Base-by-base conservation (phyloP, 2,113 vertebrate genomes). In the Tringa solitaria region DNA sequence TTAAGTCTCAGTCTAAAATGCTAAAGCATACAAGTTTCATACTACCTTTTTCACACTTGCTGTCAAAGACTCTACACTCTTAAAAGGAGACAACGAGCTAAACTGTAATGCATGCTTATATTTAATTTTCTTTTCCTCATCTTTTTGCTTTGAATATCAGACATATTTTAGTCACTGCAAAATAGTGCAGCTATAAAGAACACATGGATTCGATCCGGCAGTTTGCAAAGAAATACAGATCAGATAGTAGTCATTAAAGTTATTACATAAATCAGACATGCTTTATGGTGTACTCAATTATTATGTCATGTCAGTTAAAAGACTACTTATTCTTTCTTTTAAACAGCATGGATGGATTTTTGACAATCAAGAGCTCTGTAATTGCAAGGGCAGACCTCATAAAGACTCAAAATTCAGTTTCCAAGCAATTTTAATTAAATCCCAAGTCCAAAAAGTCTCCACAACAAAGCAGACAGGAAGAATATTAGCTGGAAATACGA, bases 391-490 rank as follows among this genome's bases (percentile, higher is more conserved):
- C 28, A 95, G 89, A 94, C 74, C 35, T 90, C 83, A 94, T 32
- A 89, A 91, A 95, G 61, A 87, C 76, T 89, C 89, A 72, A 93
- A 91, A 95, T 76, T 84, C 74, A 79, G 86, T 95, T 94, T 93
- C 85, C 81, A 95, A 96, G 80, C 67, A 86, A 74, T 82, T 96
- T 97, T 93, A 89, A 90, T 97, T 84, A 84, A 85, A 89, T 94
- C 63, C 69, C 78, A 67, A 91, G 74, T 84, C 78, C 79, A 74
- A 87, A 84, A 95, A 87, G 33, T 95, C 74, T 94, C 91, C 82
- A 96, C 70, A 96, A 95, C 95, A 95, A 89, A 95, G 86, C 84
- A 92, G 92, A 95, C 79, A 97, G 87, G 60, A 94, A 95, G 90
- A 93, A 84, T 51, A 95, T 93, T 93, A 97, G 76, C 90, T 90